A percentile compares a stretch with the other conserved stretches of the same genome.
Evolutionary conservation across 2,797 vertebrate genomes (phyloP).

Genomic region (Galago senegalensis): DNA sequence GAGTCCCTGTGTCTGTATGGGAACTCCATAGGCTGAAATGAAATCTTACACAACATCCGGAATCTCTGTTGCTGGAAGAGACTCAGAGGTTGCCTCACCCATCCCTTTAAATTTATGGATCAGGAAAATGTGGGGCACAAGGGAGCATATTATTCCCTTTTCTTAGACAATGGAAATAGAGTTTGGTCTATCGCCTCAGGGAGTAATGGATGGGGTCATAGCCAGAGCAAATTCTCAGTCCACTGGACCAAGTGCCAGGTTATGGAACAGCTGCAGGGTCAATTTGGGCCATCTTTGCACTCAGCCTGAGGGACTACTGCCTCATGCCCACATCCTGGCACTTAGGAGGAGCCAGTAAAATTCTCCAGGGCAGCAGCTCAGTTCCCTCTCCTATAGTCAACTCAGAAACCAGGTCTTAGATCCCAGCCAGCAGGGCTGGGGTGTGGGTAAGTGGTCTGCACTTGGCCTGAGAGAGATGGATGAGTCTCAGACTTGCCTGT

Average conservation of each 20-base stretch:
- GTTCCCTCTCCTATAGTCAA: not conserved
- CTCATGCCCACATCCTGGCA: not conserved
- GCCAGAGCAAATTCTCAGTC: not conserved
- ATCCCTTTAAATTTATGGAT: not conserved
- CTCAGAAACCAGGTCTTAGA: not conserved
- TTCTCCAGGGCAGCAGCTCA: not conserved
- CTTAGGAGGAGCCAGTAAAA: not conserved
- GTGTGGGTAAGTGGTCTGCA: not conserved
- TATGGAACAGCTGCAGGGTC: constrained; percentile 57
- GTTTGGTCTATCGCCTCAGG: not conserved
- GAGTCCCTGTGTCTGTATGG: not conserved
- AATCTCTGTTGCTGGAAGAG: not conserved
- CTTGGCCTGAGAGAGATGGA: not conserved
- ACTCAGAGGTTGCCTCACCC: not conserved
- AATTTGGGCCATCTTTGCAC: constrained; percentile 10
- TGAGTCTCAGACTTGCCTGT: not conserved
- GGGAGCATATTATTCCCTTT: not conserved
- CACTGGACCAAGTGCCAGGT: not conserved
- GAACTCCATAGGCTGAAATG: not conserved
- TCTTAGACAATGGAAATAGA: not conserved
- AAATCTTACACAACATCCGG: not conserved
- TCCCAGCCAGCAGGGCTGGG: too few relatives aligned
- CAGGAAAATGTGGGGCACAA: not conserved
- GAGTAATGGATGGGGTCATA: not conserved
- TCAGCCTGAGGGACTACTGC: not conserved